Percentiles rank a stretch among this genome's conserved stretches.
These are phyloP conservation scores for Tetragonisca angustula DNA, from an alignment of 2,888 invertebrate species.

Conservation along the genomic window DNA sequence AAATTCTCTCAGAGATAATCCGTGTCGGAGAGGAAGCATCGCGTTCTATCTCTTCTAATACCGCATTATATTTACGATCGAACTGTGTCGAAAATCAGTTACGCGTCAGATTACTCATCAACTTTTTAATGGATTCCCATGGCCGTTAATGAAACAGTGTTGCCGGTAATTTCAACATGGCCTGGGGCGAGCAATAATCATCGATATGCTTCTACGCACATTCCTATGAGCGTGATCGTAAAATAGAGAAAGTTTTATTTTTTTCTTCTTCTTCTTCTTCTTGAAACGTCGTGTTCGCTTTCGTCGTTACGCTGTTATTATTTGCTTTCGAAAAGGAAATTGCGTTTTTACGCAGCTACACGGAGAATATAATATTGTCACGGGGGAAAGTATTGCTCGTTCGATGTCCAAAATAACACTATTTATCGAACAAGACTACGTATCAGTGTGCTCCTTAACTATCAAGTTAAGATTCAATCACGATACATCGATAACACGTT, in stretches of 20 bases:
- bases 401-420: not conserved
- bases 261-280: not conserved
- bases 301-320: constrained; percentile 51
- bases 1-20: not conserved
- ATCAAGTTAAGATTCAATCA: not conserved
- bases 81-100: not conserved
- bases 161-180: constrained; percentile 4
- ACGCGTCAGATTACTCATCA: constrained; percentile 11
- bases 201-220: constrained; percentile 11
- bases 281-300: constrained; percentile 40
- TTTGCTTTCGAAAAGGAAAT: constrained; percentile 58
- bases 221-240: constrained; percentile 20
- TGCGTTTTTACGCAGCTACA: constrained; percentile 15
- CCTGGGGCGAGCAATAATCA: constrained; percentile 15
- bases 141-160: constrained; percentile 27
- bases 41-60: too few species aligned
- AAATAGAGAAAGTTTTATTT: constrained; percentile 49
- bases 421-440: not conserved
- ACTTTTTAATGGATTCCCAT: constrained; percentile 41
- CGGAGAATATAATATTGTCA: constrained; percentile 15
- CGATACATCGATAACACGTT: not conserved
- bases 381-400: constrained; percentile 25
- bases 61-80: not conserved
- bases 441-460: not conserved
- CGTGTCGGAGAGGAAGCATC: not conserved